Percentiles rank a stretch among this genome's conserved stretches.
Conservation (phyloP, 1,140 invertebrate genomes). For the Bombyx mandarina region DNA sequence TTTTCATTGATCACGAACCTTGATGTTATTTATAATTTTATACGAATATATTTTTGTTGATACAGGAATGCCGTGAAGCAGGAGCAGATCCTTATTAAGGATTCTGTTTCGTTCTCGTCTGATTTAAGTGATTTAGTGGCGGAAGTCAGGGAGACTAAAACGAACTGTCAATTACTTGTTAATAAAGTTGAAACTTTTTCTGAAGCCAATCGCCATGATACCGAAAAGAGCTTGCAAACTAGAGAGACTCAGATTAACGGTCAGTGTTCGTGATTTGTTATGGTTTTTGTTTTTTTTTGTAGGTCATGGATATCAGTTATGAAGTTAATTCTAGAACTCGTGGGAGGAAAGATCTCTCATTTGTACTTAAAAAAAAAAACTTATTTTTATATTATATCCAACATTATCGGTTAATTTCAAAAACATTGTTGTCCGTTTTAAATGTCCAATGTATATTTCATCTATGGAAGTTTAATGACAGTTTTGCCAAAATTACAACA, state of each 20-base stretch:
- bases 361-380: too few species aligned
- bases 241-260: slow-evolving; percentile 50
- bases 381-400: too few species aligned
- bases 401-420: too few species aligned
- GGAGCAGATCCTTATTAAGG: slow-evolving; percentile 50
- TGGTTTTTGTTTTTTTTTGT: not conserved
- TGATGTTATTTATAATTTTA: not conserved
- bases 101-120: slow-evolving; percentile 45
- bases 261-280: slow-evolving; percentile 10
- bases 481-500: too few species aligned
- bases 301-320: too few species aligned
- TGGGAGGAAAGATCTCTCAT: too few species aligned
- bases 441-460: too few species aligned
- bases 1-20: not conserved
- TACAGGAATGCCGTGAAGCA: slow-evolving; percentile 55
- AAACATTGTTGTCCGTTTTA: too few species aligned
- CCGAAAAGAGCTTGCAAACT: slow-evolving; percentile 35
- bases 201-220: slow-evolving; percentile 31
- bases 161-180: slow-evolving; percentile 30
- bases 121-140: slow-evolving; percentile 39
- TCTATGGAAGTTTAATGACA: too few species aligned
- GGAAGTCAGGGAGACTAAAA: slow-evolving; percentile 45
- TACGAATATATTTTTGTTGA: slow-evolving; percentile 1
- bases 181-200: slow-evolving; percentile 36
- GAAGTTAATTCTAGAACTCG: too few species aligned